Evolutionary conservation across 2,888 invertebrate genomes (phyloP), one percentile per base, ranked within the genome.

Genomic region (Cremastinae sp.): DNA sequence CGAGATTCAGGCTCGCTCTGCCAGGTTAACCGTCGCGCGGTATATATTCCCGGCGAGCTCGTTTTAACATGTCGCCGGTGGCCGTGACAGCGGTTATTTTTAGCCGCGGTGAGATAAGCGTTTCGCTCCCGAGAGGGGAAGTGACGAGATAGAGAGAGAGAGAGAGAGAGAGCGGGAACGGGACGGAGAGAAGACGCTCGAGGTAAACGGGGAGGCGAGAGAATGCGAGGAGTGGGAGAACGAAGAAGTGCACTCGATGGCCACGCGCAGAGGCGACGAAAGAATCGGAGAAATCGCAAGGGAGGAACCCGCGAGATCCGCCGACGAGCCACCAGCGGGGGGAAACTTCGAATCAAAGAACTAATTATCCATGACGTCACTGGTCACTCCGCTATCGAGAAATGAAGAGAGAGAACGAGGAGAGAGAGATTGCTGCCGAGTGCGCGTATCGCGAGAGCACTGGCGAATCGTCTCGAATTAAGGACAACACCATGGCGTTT

Each of bases 1-100:
- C 36, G 70, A 62, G 70, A 70, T 61, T 70, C 70, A 53, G 34
- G 70, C 53, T 5, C 28, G 28, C 53, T 53, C 22, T 34, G 59
- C 70, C 70, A 70, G 70, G 62, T 70, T 70, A 62, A 70, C 43
- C 62, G 53, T 70, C 36, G 51, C 9, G 36, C 53, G 61, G 61
- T 62, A 53, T 70, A 54, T 70, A 62, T 61, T 53, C 70, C 70
- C 70, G 53, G 53, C 61, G 61, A 70, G 73, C 75, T 66, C 78
- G 72, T 69, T 84, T 87, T 88, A 84, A 88, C 87, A 88, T 88
- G 88, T 88, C 88, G 86, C 85, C 83, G 85, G 85, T 89, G 88
- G 88, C 89, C 89, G 86, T 89, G 88, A 89, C 87, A 87, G 85
- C 83, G 78, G 86, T 85, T 89, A 89, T 88, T 89, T 89, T 89